Evolutionary conservation across 2,113 vertebrate genomes (phyloP).

Genomic region (Hippocampus guttulatus): DNA sequence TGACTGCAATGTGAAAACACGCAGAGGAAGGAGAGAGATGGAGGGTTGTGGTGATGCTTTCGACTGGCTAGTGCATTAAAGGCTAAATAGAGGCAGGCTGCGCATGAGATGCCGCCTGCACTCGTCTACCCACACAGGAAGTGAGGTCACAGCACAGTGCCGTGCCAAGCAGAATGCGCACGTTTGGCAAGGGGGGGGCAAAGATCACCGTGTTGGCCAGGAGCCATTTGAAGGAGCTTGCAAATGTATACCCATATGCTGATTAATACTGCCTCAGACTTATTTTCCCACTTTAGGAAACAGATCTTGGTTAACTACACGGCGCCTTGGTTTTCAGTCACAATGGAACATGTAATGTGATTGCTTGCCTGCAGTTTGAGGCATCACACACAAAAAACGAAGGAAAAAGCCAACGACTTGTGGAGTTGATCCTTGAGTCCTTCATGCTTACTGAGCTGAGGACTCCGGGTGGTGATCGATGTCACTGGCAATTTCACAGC

Average conservation of each 20-base stretch:
- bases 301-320: constrained; percentile 7
- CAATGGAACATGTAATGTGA: neutral
- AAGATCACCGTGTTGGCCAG: constrained; percentile 61
- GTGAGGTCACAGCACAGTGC: constrained; percentile 63
- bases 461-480: neutral
- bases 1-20: constrained; percentile 49
- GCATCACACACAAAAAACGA: neutral
- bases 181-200: constrained; percentile 45
- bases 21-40: constrained; percentile 20
- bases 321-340: neutral
- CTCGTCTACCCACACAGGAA: constrained; percentile 71
- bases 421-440: neutral
- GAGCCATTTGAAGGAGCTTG: constrained; percentile 50
- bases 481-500: too few relatives aligned
- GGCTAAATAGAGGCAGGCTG: constrained; percentile 58
- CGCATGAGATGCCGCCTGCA: constrained; percentile 52
- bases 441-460: neutral
- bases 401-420: neutral
- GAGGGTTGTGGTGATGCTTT: constrained; percentile 13
- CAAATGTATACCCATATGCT: constrained; percentile 30
- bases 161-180: constrained; percentile 48
- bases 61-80: constrained; percentile 38
- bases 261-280: constrained; percentile 16
- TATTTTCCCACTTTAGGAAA: constrained; percentile 20
- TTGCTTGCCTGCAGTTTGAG: neutral